Percentiles rank a stretch among this genome's conserved stretches.
phyloP scores from a whole-genome alignment of 2,113 vertebrate species.

The Thryonomys swinderianus region DNA sequence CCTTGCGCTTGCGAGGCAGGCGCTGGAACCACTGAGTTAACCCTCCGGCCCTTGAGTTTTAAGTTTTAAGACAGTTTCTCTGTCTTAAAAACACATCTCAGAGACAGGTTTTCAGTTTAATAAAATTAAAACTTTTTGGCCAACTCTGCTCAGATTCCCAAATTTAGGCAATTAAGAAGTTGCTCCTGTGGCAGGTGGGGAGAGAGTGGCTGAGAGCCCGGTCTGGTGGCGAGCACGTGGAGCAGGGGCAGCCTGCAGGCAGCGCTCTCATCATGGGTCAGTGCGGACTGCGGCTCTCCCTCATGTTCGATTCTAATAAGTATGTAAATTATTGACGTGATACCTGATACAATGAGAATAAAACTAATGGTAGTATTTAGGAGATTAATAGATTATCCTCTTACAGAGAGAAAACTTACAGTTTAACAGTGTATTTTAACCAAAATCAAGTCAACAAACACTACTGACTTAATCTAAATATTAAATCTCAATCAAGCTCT shows the following conservation, averaged over 20 bases:
- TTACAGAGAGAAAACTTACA: not conserved
- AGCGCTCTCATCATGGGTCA: not conserved
- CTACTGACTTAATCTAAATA: not conserved
- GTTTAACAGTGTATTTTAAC: not conserved
- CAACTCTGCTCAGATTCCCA: slow-evolving; percentile 26
- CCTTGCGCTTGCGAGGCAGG: too few species aligned
- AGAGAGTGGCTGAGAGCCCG: not conserved
- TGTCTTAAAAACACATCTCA: slow-evolving; percentile 26
- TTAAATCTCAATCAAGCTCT: not conserved
- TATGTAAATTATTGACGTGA: not conserved
- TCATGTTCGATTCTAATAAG: not conserved
- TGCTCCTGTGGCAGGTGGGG: not conserved
- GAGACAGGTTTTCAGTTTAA: not conserved
- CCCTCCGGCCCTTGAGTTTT: too few species aligned
- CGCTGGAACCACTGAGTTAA: too few species aligned
- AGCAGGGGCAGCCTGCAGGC: not conserved
- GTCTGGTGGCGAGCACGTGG: not conserved
- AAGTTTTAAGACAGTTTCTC: not conserved
- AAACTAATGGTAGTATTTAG: not conserved
- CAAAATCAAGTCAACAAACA: not conserved
- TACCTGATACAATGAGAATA: not conserved
- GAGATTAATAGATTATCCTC: not conserved
- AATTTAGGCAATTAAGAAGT: not conserved
- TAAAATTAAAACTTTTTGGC: not conserved
- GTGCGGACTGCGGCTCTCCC: not conserved